Percentiles rank a stretch among this genome's conserved stretches.
phyloP scores from a whole-genome alignment of 2,113 vertebrate species.

The Sterrhoptilus dennistouni region DNA sequence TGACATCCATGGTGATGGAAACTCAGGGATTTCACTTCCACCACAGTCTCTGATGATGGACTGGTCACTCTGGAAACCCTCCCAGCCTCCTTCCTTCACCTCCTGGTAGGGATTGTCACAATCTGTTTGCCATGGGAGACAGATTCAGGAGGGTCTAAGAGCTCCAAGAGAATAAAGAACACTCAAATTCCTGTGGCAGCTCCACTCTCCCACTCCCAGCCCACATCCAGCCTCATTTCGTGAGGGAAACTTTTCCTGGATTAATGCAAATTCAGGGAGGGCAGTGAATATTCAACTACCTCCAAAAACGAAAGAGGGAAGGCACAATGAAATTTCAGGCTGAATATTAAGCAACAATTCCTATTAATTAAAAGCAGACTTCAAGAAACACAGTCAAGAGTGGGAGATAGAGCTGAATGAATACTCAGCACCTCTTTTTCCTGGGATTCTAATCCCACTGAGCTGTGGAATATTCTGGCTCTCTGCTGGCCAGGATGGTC shows the following conservation, averaged over 20 bases:
- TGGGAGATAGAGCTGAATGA: background rate
- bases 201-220: background rate
- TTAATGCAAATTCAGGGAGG: background rate
- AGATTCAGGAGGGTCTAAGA: background rate
- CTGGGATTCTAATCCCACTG: background rate
- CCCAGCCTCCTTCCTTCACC: background rate
- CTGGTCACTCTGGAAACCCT: background rate
- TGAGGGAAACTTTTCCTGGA: background rate
- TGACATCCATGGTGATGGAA: background rate
- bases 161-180: background rate
- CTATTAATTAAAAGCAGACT: conserved; percentile 27
- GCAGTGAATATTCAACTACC: background rate
- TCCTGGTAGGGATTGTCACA: background rate
- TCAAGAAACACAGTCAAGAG: background rate
- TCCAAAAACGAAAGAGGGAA: background rate
- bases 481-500: background rate
- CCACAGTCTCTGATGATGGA: background rate
- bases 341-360: conserved; percentile 7
- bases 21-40: background rate
- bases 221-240: background rate
- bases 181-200: background rate
- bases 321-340: background rate
- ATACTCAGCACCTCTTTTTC: background rate
- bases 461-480: background rate
- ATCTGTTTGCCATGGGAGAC: background rate